Conservation (phyloP, 2,113 vertebrate genomes). For the Pao palembangensis region DNA sequence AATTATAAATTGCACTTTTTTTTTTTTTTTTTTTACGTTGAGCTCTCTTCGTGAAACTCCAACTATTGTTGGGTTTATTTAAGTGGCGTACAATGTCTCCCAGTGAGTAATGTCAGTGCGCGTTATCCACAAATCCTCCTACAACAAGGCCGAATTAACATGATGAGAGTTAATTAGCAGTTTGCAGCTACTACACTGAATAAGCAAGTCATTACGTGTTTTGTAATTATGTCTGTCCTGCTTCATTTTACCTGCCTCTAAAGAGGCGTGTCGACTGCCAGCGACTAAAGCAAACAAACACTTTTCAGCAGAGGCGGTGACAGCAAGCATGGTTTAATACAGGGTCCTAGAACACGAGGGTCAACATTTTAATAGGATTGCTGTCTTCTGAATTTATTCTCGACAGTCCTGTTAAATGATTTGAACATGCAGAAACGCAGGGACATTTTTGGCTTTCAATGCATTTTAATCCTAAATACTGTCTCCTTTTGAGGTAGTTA, state of each 20-base stretch:
- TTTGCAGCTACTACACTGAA: slow-evolving; percentile 13
- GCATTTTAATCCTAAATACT: too few species aligned
- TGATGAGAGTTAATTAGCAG: background rate
- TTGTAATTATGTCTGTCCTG: slow-evolving; percentile 5
- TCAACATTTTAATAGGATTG: too few species aligned
- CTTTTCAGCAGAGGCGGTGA: too few species aligned
- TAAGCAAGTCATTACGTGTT: slow-evolving; percentile 8
- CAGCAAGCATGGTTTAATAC: background rate
- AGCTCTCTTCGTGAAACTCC: background rate
- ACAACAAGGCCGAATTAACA: slow-evolving; percentile 4
- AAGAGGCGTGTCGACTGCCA: background rate
- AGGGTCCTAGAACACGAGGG: too few species aligned
- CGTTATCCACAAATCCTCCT: background rate
- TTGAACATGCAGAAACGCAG: too few species aligned
- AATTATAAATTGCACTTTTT: background rate
- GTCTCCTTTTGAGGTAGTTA: too few species aligned
- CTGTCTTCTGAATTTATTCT: too few species aligned
- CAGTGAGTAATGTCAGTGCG: background rate
- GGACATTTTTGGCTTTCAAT: too few species aligned
- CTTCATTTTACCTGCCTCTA: slow-evolving; percentile 1
- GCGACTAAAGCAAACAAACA: background rate
- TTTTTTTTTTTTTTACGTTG: too few species aligned
- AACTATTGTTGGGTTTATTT: background rate
- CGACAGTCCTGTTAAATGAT: too few species aligned
- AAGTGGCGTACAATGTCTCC: background rate